These are phyloP conservation scores for Naso thynnoides DNA, from an alignment of 2,797 vertebrate species.

Conservation along the genomic window DNA sequence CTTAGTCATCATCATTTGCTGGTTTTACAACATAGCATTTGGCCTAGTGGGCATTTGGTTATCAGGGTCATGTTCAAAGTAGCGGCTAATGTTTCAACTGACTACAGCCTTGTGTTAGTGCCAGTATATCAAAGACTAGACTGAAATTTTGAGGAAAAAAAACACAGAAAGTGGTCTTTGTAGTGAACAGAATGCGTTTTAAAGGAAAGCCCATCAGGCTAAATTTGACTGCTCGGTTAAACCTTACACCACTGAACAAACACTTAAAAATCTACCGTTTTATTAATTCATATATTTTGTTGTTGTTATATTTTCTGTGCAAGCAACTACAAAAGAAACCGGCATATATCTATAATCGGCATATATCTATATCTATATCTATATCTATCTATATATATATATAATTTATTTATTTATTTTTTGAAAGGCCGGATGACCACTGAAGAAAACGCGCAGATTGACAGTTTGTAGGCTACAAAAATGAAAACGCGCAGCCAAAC, in stretches of 20 bases:
- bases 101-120: conserved; percentile 26
- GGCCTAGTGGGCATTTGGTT: conserved; percentile 77
- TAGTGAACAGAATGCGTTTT: neutral
- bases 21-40: conserved; percentile 76
- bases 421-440: conserved; percentile 3
- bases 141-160: neutral
- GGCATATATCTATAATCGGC: too few species aligned
- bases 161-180: neutral
- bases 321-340: neutral
- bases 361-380: too few species aligned
- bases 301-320: neutral
- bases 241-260: neutral
- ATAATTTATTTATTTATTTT: too few species aligned
- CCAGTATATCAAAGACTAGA: conserved; percentile 15
- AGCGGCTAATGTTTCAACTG: conserved; percentile 73
- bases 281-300: neutral
- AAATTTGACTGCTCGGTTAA: neutral
- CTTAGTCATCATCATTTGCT: conserved; percentile 75
- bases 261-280: neutral
- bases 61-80: conserved; percentile 87
- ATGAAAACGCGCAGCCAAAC: conserved; percentile 15
- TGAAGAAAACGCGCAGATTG: conserved; percentile 5
- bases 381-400: too few species aligned
- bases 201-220: neutral
- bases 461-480: conserved; percentile 1